phyloP scores from a whole-genome alignment of 2,113 vertebrate species.

The Carlito syrichta region DNA sequence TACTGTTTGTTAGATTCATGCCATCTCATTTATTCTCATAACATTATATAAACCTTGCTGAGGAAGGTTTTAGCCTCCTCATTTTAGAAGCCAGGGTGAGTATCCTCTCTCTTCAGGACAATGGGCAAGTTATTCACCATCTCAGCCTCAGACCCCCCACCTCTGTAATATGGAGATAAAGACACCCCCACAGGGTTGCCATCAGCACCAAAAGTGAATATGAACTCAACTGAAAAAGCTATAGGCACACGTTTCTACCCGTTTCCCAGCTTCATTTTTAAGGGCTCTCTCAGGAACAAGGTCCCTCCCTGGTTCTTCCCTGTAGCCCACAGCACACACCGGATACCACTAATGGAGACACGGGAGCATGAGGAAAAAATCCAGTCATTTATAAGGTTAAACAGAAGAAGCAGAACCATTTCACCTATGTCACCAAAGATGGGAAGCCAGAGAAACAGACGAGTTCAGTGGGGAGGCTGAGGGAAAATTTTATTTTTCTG shows the following conservation, averaged over 20 bases:
- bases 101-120: neutral
- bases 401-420: neutral
- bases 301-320: no score
- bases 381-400: neutral
- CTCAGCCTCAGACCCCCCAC: neutral
- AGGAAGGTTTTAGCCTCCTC: neutral
- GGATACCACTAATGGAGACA: neutral
- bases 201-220: no score
- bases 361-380: neutral
- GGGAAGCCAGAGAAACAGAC: neutral
- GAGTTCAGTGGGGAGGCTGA: neutral
- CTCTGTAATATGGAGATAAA: neutral
- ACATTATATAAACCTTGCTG: neutral
- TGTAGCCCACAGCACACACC: fast-evolving
- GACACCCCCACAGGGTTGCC: neutral
- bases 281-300: no score
- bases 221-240: neutral
- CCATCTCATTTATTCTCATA: neutral
- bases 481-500: neutral
- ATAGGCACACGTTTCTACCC: no score
- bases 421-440: neutral
- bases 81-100: fast-evolving
- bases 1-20: neutral
- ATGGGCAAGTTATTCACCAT: no score
- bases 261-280: neutral